These are phyloP conservation scores for Uloborus plumipes DNA, from an alignment of 2,888 invertebrate species.

Conservation along the genomic window DNA sequence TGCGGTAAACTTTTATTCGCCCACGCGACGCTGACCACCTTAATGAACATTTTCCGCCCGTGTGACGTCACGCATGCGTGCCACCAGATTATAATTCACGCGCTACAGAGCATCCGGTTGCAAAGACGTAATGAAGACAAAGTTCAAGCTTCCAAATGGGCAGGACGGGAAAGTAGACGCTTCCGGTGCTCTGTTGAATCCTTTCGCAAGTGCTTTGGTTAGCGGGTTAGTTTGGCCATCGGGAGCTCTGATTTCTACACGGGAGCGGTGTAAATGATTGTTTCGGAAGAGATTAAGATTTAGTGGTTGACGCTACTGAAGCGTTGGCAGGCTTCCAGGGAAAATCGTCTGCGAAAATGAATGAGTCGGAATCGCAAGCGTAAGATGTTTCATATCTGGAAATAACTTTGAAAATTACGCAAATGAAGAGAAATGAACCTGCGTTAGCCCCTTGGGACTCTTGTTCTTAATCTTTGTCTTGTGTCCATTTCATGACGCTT, in stretches of 20 bases:
- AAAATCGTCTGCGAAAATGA: conserved; percentile 29
- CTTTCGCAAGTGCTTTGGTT: conserved; percentile 21
- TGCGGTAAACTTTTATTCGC: conserved; percentile 10
- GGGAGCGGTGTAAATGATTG: conserved; percentile 41
- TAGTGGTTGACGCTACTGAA: conserved; percentile 25
- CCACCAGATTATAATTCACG: conserved; percentile 42
- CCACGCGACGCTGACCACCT: conserved; percentile 13
- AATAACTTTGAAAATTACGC: conserved; percentile 27
- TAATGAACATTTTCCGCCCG: conserved; percentile 46
- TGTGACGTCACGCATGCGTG: conserved; percentile 49
- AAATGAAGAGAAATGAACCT: conserved; percentile 38
- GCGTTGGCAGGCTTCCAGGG: conserved; percentile 22
- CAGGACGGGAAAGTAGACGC: conserved; percentile 22
- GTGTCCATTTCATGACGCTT: background rate
- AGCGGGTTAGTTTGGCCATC: conserved; percentile 8
- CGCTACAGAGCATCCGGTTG: conserved; percentile 39
- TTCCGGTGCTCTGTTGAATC: conserved; percentile 34
- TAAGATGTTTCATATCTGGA: conserved; percentile 35
- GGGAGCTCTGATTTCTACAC: conserved; percentile 6
- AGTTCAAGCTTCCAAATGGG: conserved; percentile 26
- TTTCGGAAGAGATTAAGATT: conserved; percentile 41
- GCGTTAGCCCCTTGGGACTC: background rate
- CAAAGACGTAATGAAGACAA: conserved; percentile 41
- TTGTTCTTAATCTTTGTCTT: conserved; percentile 18
- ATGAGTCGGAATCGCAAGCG: conserved; percentile 29